Evolutionary conservation across 2,113 vertebrate genomes (phyloP), one percentile per base, ranked within the genome.

Genomic region (Rallus limicola): DNA sequence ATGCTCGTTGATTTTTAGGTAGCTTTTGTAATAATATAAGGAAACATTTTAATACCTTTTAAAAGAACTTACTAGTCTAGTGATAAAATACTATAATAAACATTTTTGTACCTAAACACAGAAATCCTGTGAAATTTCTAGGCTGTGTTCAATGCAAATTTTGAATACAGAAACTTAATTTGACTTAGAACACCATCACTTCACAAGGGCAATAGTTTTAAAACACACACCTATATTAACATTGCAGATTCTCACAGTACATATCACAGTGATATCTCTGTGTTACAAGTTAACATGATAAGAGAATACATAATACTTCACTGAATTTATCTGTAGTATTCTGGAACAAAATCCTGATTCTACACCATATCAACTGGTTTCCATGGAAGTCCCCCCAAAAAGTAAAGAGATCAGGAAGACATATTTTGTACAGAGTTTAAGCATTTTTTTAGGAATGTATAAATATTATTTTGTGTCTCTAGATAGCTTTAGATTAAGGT

Each of bases 401-500:
- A 0, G 1, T 53, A 79, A 88, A 53, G n/a, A 86, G 52, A 60
- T 56, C 18, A 64, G 42, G 31, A 65, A 16, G 72, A 62, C 10
- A 33, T 3, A 74, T 63, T 95, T 84, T 29, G 21, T 58, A 67
- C 8, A 56, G 6, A 62, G 40, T 44, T 78, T 79, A 80, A 96
- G 10, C 33, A 29, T 91, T 74, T 90, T 76, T 74, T 82, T 16
- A 74, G 31, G 29, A 95, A 95, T 91, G 44, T 80, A 86, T 86
- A 97, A 97, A 95, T 96, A 97, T 90, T 95, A 95, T 79, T 88
- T 94, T 96, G 21, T 96, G 86, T 93, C 88, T 97, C 90, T 95
- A 93, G 95, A 90, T 97, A 96, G 93, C 77, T 95, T 97, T 97
- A 91, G 88, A 97, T 97, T 97, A 96, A 98, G 90, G 92, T 97